phyloP scores from a whole-genome alignment of 1,140 invertebrate genomes.

The Maniola jurtina region DNA sequence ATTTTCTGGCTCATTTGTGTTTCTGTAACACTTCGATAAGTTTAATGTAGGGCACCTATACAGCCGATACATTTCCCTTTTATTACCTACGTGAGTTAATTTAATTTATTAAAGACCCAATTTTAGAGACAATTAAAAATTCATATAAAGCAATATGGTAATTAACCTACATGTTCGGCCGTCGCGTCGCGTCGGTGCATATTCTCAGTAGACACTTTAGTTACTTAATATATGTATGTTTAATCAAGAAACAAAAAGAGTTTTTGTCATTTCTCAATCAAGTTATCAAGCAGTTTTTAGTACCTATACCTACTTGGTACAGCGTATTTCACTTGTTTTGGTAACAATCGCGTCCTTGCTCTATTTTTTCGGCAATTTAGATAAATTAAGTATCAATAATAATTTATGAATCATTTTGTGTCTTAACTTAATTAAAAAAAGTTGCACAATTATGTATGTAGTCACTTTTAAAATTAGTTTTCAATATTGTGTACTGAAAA shows the following conservation, averaged over 20 bases:
- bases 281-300: slow-evolving; percentile 11
- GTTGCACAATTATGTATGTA: too few species aligned
- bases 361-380: slow-evolving; percentile 26
- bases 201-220: background rate
- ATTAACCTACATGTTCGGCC: slow-evolving; percentile 1
- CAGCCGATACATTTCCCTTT: background rate
- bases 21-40: slow-evolving; percentile 6
- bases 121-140: slow-evolving; percentile 6
- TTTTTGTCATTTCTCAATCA: background rate
- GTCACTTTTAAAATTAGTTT: too few species aligned
- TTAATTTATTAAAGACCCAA: slow-evolving; percentile 4
- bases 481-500: too few species aligned
- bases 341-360: slow-evolving; percentile 19
- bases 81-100: background rate
- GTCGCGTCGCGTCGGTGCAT: background rate
- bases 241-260: slow-evolving; percentile 5
- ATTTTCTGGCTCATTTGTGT: slow-evolving; percentile 12
- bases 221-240: background rate
- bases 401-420: background rate
- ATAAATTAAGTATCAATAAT: slow-evolving; percentile 8
- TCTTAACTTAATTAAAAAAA: background rate
- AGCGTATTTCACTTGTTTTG: slow-evolving; percentile 16
- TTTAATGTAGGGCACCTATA: slow-evolving; percentile 1
- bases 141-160: slow-evolving; percentile 5
- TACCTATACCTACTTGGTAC: background rate